Evolutionary conservation across 1,140 invertebrate genomes (phyloP), one percentile per base, ranked within the genome.

Genomic region (Eriocheir sinensis): DNA sequence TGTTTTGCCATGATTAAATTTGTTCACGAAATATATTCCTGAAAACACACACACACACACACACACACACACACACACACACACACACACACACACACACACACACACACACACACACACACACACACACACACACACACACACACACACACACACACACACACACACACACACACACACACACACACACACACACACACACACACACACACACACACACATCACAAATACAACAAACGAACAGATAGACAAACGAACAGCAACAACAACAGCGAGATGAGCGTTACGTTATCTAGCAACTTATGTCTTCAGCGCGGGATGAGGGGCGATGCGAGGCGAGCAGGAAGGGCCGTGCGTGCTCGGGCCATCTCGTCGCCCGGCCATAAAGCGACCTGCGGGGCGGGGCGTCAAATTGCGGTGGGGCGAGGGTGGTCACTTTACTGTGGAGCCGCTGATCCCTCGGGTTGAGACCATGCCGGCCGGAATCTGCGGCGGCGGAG

Each of bases 371-470:
- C 30, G 92, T 3, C 30, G 41, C 36, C 32, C 21, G 85, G 83
- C 41, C 38, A 89, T 89, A 93, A 93, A 93, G 85, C 72, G 92
- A 86, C 85, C 92, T 86, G 72, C 83, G 79, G 92, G 92, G n/a
- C 88, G 92, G n/a, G 72, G 92, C 85, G 85, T 85, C 92, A 93
- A 88, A 93, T 93, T 93, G 92, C 83, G 88, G 92, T 89, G 92
- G 92, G n/a, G 85, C 85, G 89, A 88, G 48, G 48, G 89, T 38
- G 92, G 83, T 88, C 92, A 93, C 89, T 93, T 93, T 93, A 93
- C 89, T 80, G 92, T 79, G 85, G 83, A 48, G 17, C 38, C 83
- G 48, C 85, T 86, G 72, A 79, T 34, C 41, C 85, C 81, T 32
- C 92, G 53, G 53, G 40, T 93, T 93, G 89, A 93, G 89, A 93